Conservation (phyloP, 2,113 vertebrate species). For the Smithornis capensis region DNA sequence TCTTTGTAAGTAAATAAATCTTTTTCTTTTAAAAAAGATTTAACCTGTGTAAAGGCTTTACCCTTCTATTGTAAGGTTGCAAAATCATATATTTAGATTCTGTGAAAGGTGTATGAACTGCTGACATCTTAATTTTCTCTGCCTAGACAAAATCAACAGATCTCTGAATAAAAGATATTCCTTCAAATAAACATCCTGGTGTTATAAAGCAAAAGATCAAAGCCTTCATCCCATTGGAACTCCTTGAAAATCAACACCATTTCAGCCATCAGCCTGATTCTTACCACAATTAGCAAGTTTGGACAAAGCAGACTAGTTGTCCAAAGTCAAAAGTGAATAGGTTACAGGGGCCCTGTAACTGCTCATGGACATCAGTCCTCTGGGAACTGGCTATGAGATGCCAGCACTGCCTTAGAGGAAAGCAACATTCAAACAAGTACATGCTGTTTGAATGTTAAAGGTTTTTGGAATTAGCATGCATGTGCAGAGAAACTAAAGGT, state of each 20-base stretch:
- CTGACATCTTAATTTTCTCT: neutral
- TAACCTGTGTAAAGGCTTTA: neutral
- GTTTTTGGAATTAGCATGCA: neutral
- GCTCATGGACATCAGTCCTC: neutral
- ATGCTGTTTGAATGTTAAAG: neutral
- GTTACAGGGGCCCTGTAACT: neutral
- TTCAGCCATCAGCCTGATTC: neutral
- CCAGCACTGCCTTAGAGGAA: neutral
- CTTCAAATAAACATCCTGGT: neutral
- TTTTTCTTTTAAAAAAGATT: neutral
- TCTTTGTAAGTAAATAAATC: neutral
- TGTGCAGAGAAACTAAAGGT: neutral
- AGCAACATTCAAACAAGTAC: neutral
- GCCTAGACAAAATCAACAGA: neutral
- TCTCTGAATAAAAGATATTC: neutral
- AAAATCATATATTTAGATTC: neutral
- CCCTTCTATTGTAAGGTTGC: neutral
- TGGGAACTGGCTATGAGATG: accelerated
- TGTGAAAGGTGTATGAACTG: neutral
- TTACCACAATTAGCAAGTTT: neutral
- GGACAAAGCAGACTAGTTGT: neutral
- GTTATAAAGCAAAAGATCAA: neutral
- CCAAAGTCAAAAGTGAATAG: neutral
- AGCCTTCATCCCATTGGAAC: neutral
- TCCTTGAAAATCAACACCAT: neutral